Conservation (phyloP, 2,797 vertebrate genomes). For the Gymnocypris eckloni region DNA sequence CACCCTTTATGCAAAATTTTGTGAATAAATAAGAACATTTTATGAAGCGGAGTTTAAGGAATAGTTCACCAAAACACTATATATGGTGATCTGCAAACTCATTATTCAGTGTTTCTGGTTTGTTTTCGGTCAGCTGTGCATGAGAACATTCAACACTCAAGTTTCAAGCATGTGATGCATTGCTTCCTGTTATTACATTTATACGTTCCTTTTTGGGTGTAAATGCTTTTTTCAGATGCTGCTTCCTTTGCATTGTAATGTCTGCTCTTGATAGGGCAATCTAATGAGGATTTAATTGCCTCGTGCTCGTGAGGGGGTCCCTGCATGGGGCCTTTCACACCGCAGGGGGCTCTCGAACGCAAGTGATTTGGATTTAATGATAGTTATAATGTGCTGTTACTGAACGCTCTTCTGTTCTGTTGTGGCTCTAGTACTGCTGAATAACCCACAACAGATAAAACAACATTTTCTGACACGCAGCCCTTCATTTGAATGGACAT, state of each 20-base stretch:
- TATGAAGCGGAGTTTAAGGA: neutral
- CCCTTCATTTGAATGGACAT: neutral
- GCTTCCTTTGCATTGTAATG: neutral
- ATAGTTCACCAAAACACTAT: neutral
- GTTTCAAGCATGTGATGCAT: no score
- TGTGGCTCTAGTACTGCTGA: neutral
- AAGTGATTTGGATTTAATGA: neutral
- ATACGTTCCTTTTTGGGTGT: neutral
- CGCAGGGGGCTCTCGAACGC: neutral
- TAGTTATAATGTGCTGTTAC: neutral
- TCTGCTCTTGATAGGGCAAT: neutral
- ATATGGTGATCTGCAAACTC: neutral
- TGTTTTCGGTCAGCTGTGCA: neutral
- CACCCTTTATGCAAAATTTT: neutral
- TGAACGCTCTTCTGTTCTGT: neutral
- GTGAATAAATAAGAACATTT: neutral
- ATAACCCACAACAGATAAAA: constrained; percentile 18
- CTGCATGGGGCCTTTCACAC: neutral
- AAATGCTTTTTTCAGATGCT: neutral
- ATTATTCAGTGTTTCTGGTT: neutral
- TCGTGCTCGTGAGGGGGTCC: neutral
- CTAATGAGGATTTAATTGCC: constrained; percentile 18
- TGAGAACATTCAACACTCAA: neutral
- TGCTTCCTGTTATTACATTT: constrained; percentile 8
- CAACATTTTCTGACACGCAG: neutral